Percentiles rank a stretch among this genome's conserved stretches.
Conservation (phyloP, 2,113 vertebrate species). For the Lepus americanus region DNA sequence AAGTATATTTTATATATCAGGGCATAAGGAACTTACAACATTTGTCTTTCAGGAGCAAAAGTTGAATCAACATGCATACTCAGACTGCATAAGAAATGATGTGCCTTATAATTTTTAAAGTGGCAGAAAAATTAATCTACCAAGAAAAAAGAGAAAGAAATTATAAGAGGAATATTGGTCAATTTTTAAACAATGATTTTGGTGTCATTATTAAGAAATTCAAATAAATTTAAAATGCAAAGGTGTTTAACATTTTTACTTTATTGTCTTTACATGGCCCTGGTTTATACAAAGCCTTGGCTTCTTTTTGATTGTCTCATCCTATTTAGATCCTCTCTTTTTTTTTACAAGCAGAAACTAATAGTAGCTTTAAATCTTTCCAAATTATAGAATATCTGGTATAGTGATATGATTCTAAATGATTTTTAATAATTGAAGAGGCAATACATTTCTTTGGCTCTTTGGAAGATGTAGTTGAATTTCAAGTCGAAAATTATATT, state of each 20-base stretch:
- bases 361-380: slow-evolving; percentile 22
- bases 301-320: slow-evolving; percentile 10
- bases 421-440: slow-evolving; percentile 61
- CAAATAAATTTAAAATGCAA: not conserved
- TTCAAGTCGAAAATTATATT: slow-evolving; percentile 39
- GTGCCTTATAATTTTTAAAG: not conserved
- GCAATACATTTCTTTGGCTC: slow-evolving; percentile 8
- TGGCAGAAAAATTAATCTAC: slow-evolving; percentile 70
- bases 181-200: not conserved
- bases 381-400: not conserved
- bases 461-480: slow-evolving; percentile 21
- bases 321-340: not conserved
- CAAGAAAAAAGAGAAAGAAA: slow-evolving; percentile 46
- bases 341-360: slow-evolving; percentile 13
- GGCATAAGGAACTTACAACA: not conserved
- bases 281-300: not conserved
- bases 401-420: not conserved
- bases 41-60: slow-evolving; percentile 4
- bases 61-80: slow-evolving; percentile 60
- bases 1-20: not conserved
- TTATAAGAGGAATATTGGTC: not conserved
- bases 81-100: slow-evolving; percentile 60
- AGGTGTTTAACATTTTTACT: not conserved
- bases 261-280: not conserved
- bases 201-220: not conserved